Conservation (phyloP, 1,140 invertebrate species). For the Campoletis sonorensis region DNA sequence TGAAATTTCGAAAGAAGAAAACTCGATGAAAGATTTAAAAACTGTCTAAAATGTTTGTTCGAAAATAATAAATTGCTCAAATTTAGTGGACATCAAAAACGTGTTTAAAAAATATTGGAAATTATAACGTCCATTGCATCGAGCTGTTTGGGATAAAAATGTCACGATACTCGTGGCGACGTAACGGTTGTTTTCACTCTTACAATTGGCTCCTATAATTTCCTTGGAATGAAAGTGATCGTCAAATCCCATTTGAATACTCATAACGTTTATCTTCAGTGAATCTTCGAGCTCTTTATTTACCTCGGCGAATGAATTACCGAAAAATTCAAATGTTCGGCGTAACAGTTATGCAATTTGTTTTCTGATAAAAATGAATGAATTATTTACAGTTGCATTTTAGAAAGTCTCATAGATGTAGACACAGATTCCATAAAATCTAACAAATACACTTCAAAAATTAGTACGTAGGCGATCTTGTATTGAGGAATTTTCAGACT, state of each 20-base stretch:
- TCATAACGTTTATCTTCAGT: background rate
- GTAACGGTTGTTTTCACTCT: constrained; percentile 14
- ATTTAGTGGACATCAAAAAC: background rate
- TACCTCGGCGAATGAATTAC: background rate
- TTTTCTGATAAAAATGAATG: background rate
- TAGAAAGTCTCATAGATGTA: background rate
- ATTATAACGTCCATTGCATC: background rate
- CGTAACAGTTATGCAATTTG: constrained; percentile 10
- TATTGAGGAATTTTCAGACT: no score
- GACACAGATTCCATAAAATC: background rate
- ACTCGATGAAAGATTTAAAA: no score
- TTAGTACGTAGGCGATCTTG: background rate
- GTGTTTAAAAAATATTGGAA: constrained; percentile 1
- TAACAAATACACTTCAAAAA: background rate
- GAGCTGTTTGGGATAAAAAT: constrained; percentile 18
- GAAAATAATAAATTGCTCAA: no score
- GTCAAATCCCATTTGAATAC: background rate
- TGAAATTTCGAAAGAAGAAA: no score
- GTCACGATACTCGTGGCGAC: constrained; percentile 7
- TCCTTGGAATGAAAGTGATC: constrained; percentile 12
- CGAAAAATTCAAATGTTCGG: background rate
- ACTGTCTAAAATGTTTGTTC: background rate
- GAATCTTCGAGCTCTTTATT: background rate
- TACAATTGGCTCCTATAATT: constrained; percentile 5
- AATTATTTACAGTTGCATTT: background rate